Percentiles rank a stretch among this genome's conserved stretches.
These are phyloP conservation scores for Electrophaes corylata DNA, from an alignment of 2,888 invertebrate species.

Conservation along the genomic window DNA sequence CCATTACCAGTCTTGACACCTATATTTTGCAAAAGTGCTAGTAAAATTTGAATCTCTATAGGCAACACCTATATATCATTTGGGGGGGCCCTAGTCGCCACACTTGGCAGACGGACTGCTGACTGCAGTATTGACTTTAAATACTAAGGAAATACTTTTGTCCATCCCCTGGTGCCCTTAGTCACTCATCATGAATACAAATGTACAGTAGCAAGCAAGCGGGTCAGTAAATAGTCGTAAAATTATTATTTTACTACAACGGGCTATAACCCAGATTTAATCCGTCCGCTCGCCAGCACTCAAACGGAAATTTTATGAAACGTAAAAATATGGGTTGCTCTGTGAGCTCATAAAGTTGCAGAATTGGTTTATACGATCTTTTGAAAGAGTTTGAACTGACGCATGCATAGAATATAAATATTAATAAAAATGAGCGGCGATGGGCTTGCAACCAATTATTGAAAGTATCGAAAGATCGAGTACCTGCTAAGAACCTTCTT, in stretches of 20 bases:
- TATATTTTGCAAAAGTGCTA: not conserved
- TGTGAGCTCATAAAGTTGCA: constrained; percentile 34
- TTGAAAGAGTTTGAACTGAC: constrained; percentile 29
- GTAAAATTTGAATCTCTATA: too few relatives aligned
- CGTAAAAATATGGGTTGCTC: constrained; percentile 37
- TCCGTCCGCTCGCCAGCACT: constrained; percentile 3
- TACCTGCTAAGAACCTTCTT: too few relatives aligned
- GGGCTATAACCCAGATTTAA: constrained; percentile 26
- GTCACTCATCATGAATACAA: constrained; percentile 37
- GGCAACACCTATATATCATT: too few relatives aligned
- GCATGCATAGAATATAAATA: constrained; percentile 7
- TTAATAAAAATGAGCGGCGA: not conserved
- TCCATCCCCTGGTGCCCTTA: too few relatives aligned
- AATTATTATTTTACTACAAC: constrained; percentile 44
- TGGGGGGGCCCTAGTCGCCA: too few relatives aligned
- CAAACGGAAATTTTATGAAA: constrained; percentile 38
- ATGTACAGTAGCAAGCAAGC: constrained; percentile 19
- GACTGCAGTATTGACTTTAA: too few relatives aligned
- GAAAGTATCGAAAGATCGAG: too few relatives aligned
- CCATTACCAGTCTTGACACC: too few relatives aligned
- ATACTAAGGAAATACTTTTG: too few relatives aligned
- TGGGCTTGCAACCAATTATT: too few relatives aligned
- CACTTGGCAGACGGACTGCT: too few relatives aligned
- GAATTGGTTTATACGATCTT: constrained; percentile 32
- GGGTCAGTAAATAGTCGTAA: constrained; percentile 29